These are phyloP conservation scores for Rhyacophila evoluta DNA, from an alignment of 2,888 invertebrate genomes.

Conservation along the genomic window DNA sequence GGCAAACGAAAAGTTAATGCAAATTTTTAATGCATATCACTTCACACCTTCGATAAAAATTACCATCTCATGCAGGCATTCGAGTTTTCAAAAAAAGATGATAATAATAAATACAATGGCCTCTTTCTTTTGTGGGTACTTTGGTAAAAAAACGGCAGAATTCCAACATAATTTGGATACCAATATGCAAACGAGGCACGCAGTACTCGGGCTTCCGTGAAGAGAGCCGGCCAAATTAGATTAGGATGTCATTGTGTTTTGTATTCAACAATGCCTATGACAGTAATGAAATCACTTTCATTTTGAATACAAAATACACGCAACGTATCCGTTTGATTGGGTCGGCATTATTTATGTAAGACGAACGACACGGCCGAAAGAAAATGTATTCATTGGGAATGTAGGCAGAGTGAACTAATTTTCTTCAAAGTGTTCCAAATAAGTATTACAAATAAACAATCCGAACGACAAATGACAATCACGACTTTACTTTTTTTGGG, in stretches of 20 bases:
- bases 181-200: neutral
- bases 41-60: neutral
- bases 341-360: neutral
- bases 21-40: too few species aligned
- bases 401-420: too few species aligned
- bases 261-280: neutral
- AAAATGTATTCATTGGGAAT: too few species aligned
- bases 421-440: too few species aligned
- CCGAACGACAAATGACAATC: too few species aligned
- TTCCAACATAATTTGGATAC: neutral
- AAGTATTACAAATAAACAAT: too few species aligned
- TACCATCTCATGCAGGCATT: neutral
- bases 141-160: neutral
- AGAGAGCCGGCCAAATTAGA: neutral
- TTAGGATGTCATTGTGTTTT: conserved; percentile 19
- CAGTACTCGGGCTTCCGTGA: neutral
- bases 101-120: neutral
- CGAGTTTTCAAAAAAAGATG: neutral
- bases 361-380: neutral
- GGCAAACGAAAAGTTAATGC: too few species aligned
- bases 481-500: too few species aligned
- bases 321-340: neutral
- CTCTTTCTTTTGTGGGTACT: neutral
- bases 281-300: conserved; percentile 9
- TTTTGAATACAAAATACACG: neutral